Percentiles rank a stretch among this genome's conserved stretches.
Evolutionary conservation across 30 jellyfish, hydroid and myxozoan genomes (phyloP).

Genomic region (Aurelia aurita complex sp. Pacific): DNA sequence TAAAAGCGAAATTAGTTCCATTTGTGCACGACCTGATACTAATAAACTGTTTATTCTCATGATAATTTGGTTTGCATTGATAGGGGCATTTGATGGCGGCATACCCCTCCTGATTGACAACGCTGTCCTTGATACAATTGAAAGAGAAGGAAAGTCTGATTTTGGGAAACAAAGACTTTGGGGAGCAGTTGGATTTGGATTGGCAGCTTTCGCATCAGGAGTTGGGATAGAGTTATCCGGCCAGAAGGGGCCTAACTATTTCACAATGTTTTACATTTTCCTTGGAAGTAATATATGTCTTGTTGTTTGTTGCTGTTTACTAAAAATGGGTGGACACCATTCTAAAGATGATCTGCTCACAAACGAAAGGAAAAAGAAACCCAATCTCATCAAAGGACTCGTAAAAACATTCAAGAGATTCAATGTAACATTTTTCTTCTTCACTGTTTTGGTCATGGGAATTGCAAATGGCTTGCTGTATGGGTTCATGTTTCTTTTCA

Average conservation of each 20-base stretch:
- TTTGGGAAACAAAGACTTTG: slow-evolving; percentile 76
- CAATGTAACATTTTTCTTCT: slow-evolving; percentile 59
- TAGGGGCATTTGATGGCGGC: slow-evolving; percentile 75
- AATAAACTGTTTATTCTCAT: slow-evolving; percentile 41
- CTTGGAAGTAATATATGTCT: slow-evolving; percentile 50
- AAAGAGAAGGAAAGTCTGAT: slow-evolving; percentile 32
- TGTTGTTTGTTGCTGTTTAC: slow-evolving; percentile 38
- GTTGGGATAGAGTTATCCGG: slow-evolving; percentile 59
- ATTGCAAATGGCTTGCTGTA: slow-evolving; percentile 67
- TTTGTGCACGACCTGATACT: background rate
- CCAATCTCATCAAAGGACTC: slow-evolving; percentile 37
- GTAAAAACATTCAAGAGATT: slow-evolving; percentile 50
- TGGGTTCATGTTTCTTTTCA: slow-evolving; percentile 65
- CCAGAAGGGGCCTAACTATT: slow-evolving; percentile 41
- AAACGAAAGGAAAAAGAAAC: slow-evolving; percentile 21
- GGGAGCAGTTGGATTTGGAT: slow-evolving; percentile 90
- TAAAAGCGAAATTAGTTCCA: background rate
- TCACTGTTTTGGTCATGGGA: slow-evolving; percentile 69
- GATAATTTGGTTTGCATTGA: slow-evolving; percentile 54
- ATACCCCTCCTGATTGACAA: slow-evolving; percentile 70
- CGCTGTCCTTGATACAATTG: slow-evolving; percentile 46
- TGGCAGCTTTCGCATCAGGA: slow-evolving; percentile 75
- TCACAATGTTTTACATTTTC: slow-evolving; percentile 56
- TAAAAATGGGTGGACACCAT: slow-evolving; percentile 35
- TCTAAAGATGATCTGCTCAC: background rate